Percentiles rank a stretch among this genome's conserved stretches.
Evolutionary conservation across 2,888 invertebrate genomes (phyloP).

Genomic region (Aleiodes alternator): DNA sequence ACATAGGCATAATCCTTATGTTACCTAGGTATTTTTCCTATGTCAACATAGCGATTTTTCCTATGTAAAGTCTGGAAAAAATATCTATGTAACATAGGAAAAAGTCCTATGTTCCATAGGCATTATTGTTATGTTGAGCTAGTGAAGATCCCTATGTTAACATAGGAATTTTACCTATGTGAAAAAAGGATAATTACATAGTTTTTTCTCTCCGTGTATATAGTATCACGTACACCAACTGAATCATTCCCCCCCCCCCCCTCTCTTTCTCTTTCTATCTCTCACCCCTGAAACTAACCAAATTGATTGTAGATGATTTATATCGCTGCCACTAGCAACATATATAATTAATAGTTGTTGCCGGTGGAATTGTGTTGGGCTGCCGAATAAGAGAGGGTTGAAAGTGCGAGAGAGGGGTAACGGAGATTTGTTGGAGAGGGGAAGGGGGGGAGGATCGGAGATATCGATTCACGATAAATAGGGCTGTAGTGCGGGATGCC

Average conservation of each 20-base stretch:
- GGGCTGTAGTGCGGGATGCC: conserved; percentile 53
- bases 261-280: not conserved
- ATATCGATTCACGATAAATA: conserved; percentile 71
- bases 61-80: no score
- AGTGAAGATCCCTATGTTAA: no score
- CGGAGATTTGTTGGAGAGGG: conserved; percentile 41
- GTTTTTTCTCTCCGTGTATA: no score
- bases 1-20: no score
- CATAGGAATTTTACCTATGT: no score
- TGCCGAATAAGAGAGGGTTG: conserved; percentile 44
- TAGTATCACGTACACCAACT: conserved; percentile 42
- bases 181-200: no score
- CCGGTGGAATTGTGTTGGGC: conserved; percentile 62
- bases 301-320: conserved; percentile 71
- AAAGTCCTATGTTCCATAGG: no score
- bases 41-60: no score
- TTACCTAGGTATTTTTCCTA: no score
- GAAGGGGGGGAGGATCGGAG: not conserved
- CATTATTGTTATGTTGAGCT: no score
- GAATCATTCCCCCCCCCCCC: conserved; percentile 22
- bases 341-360: conserved; percentile 70
- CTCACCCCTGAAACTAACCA: conserved; percentile 52
- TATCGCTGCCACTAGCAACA: conserved; percentile 67
- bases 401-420: conserved; percentile 24
- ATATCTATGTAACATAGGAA: no score